Conservation (phyloP, 2,888 invertebrate species). For the Drosophila limbata region DNA sequence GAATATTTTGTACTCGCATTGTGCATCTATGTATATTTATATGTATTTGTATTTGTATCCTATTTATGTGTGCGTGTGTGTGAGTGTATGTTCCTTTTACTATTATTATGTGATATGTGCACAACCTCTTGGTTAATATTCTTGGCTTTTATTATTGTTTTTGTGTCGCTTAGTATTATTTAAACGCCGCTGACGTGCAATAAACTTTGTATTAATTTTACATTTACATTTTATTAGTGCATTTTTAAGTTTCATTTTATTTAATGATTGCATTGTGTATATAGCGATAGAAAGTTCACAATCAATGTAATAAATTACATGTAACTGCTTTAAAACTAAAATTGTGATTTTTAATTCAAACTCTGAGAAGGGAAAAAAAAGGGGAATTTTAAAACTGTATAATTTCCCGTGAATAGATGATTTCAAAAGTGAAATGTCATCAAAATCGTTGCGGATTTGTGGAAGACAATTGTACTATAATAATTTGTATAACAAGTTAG, state of each 20-base stretch:
- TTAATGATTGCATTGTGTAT: slow-evolving; percentile 39
- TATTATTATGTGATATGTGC: slow-evolving; percentile 55
- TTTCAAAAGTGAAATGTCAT: too few relatives aligned
- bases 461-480: too few relatives aligned
- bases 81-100: slow-evolving; percentile 49
- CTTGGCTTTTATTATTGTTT: slow-evolving; percentile 28
- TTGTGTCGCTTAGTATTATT: slow-evolving; percentile 46
- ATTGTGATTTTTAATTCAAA: slow-evolving; percentile 13
- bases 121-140: slow-evolving; percentile 32
- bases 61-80: slow-evolving; percentile 29
- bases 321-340: slow-evolving; percentile 45
- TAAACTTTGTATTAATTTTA: slow-evolving; percentile 9
- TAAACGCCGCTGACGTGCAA: slow-evolving; percentile 30
- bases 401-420: too few relatives aligned
- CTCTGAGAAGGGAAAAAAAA: not conserved
- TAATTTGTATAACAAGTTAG: too few relatives aligned
- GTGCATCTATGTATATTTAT: slow-evolving; percentile 33
- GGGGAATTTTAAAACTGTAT: too few relatives aligned
- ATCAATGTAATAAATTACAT: slow-evolving; percentile 68
- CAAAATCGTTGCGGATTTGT: too few relatives aligned
- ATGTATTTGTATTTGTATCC: slow-evolving; percentile 13
- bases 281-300: slow-evolving; percentile 59
- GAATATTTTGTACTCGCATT: slow-evolving; percentile 62
- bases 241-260: slow-evolving; percentile 8
- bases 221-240: slow-evolving; percentile 2